A percentile compares a stretch with the other conserved stretches of the same genome.
phyloP scores from a whole-genome alignment of 2,797 vertebrate species.

The Erethizon dorsatum region DNA sequence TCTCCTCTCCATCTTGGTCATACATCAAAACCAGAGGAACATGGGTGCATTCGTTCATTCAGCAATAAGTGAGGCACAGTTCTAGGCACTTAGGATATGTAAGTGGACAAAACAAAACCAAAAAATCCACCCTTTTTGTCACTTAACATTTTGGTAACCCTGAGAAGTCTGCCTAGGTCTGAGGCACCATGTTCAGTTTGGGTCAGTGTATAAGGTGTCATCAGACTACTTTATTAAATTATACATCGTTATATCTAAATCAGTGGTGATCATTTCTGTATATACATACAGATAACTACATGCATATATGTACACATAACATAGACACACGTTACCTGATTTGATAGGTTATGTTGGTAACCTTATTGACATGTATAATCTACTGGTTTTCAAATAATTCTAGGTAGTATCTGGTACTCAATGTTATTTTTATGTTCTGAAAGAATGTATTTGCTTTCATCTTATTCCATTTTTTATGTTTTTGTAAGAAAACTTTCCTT shows the following conservation, averaged over 20 bases:
- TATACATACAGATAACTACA: neutral
- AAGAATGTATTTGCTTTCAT: slow-evolving; percentile 44
- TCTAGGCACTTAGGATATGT: slow-evolving; percentile 26
- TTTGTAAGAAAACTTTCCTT: slow-evolving; percentile 6
- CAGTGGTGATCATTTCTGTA: neutral
- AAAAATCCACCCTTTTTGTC: neutral
- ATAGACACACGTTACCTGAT: neutral
- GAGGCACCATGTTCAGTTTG: neutral
- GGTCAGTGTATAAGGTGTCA: neutral
- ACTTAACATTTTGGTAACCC: neutral
- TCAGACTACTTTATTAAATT: neutral
- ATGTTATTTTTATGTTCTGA: slow-evolving; percentile 54
- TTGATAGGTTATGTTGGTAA: slow-evolving; percentile 4
- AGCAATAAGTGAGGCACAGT: neutral
- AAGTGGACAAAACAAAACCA: neutral
- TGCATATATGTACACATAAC: neutral
- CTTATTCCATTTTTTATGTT: neutral
- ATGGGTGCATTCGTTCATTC: neutral
- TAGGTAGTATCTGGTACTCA: neutral
- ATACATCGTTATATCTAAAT: neutral
- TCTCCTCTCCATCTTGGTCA: neutral
- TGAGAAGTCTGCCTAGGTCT: neutral
- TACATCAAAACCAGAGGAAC: slow-evolving; percentile 4
- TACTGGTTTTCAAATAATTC: slow-evolving; percentile 50
- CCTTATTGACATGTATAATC: slow-evolving; percentile 5